A percentile compares a stretch with the other conserved stretches of the same genome.
These are phyloP conservation scores for Conopomorpha cramerella DNA, from an alignment of 1,140 invertebrate species.

Conservation along the genomic window DNA sequence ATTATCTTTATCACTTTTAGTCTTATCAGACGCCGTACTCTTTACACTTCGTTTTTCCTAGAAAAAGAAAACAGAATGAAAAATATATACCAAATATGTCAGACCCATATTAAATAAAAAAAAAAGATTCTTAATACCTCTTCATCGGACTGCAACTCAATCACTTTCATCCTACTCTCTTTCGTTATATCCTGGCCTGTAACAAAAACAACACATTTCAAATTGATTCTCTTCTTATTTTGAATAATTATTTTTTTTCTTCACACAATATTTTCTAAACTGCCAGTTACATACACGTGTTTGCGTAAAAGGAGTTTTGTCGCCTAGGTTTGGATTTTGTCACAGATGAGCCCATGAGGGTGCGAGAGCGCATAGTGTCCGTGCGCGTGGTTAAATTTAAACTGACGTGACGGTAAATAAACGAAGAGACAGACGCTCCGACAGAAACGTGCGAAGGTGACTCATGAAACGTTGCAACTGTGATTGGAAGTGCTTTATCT, in stretches of 20 bases:
- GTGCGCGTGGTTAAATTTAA: conserved; percentile 14
- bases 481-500: too few species aligned
- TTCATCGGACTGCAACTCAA: conserved; percentile 50
- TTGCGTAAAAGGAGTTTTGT: background rate
- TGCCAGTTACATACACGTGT: conserved; percentile 4
- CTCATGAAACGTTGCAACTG: too few species aligned
- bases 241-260: background rate
- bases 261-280: conserved; percentile 6
- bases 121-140: conserved; percentile 25
- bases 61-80: conserved; percentile 10
- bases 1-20: conserved; percentile 63
- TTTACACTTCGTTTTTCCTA: conserved; percentile 56
- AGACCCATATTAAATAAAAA: background rate
- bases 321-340: conserved; percentile 20
- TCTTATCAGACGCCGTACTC: conserved; percentile 45
- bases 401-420: too few species aligned
- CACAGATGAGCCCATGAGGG: conserved; percentile 37
- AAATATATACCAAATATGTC: background rate
- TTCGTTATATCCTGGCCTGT: conserved; percentile 64
- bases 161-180: conserved; percentile 56
- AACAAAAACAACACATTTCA: conserved; percentile 34
- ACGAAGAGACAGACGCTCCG: too few species aligned
- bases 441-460: too few species aligned
- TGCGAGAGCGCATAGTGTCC: conserved; percentile 29
- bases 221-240: conserved; percentile 11